A percentile compares a stretch with the other conserved stretches of the same genome.
phyloP scores from a whole-genome alignment of 2,797 vertebrate genomes.

The Varecia variegata region DNA sequence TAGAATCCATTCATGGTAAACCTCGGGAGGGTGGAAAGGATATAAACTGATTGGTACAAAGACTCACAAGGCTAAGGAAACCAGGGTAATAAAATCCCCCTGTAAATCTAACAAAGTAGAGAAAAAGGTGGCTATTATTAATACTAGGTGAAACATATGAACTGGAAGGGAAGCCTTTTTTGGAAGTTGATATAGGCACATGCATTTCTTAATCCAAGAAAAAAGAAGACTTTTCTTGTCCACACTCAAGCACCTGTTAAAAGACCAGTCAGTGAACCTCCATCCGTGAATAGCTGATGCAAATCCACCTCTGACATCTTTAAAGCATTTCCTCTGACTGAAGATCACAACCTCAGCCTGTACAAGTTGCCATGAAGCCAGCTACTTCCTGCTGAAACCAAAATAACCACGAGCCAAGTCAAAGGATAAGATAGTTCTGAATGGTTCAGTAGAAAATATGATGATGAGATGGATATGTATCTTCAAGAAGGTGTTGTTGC shows the following conservation, averaged over 20 bases:
- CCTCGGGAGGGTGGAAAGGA: not conserved
- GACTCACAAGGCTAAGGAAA: not conserved
- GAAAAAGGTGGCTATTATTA: not conserved
- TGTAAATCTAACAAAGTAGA: not conserved
- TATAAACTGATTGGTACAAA: conserved; percentile 7
- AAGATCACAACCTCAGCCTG: not conserved
- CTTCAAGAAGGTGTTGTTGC: not conserved
- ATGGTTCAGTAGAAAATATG: not conserved
- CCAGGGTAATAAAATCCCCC: not conserved
- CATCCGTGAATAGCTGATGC: not conserved
- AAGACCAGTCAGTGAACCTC: not conserved
- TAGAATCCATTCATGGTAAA: not conserved
- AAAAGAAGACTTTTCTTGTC: not conserved
- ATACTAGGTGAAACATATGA: not conserved
- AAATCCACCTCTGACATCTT: conserved; percentile 35
- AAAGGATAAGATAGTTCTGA: not conserved
- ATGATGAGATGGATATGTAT: not conserved
- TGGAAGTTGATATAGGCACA: not conserved
- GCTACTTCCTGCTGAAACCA: conserved; percentile 26
- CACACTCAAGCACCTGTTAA: not conserved
- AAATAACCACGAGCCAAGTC: conserved; percentile 51
- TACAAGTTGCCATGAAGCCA: conserved; percentile 11
- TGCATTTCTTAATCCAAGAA: not conserved
- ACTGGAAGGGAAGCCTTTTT: not conserved
- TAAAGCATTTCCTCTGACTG: conserved; percentile 48